Conservation (phyloP, 1,140 invertebrate species). For the Megalopta genalis region DNA sequence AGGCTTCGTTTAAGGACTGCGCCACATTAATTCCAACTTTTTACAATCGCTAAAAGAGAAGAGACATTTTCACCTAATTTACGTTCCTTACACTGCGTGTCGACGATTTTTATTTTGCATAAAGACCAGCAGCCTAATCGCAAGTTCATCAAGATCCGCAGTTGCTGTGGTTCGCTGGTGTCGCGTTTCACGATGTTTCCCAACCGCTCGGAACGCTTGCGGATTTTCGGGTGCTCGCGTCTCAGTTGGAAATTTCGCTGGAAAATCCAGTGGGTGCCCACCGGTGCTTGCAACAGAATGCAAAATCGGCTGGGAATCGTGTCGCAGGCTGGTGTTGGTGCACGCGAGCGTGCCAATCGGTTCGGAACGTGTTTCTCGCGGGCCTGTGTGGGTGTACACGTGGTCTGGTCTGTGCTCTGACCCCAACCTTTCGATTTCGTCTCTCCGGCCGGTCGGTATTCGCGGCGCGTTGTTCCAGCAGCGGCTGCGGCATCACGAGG, state of each 20-base stretch:
- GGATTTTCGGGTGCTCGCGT: too few relatives aligned
- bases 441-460: conserved; percentile 47
- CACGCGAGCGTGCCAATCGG: conserved; percentile 11
- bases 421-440: conserved; percentile 61
- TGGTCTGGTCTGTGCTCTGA: conserved; percentile 51
- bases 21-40: too few relatives aligned
- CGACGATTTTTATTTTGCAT: too few relatives aligned
- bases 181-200: too few relatives aligned
- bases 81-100: too few relatives aligned
- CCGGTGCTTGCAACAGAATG: background rate
- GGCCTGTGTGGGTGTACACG: conserved; percentile 52
- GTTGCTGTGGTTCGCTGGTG: too few relatives aligned
- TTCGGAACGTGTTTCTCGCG: conserved; percentile 14
- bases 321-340: background rate
- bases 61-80: too few relatives aligned
- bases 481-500: conserved; percentile 5
- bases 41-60: too few relatives aligned
- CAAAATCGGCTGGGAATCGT: background rate
- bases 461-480: conserved; percentile 25
- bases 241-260: background rate
- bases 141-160: too few relatives aligned
- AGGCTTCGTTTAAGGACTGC: too few relatives aligned
- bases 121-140: too few relatives aligned
- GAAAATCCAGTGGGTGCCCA: background rate
- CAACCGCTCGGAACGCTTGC: too few relatives aligned